Conservation (phyloP, 2,888 invertebrate species). For the Steromphala cineraria region DNA sequence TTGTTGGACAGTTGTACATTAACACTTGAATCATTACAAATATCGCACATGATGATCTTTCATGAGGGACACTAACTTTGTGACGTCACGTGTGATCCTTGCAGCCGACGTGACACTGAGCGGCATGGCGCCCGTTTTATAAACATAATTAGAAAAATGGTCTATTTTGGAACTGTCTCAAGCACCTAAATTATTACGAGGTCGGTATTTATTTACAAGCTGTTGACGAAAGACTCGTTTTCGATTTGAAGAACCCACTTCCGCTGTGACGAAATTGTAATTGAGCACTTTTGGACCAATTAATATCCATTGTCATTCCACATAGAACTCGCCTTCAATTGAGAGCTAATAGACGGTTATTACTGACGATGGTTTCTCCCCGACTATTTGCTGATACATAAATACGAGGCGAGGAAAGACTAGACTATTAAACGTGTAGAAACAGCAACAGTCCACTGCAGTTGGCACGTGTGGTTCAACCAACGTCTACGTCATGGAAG, state of each 20-base stretch:
- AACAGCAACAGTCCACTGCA: too few relatives aligned
- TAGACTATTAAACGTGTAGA: too few relatives aligned
- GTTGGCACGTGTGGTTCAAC: too few relatives aligned
- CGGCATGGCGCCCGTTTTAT: neutral
- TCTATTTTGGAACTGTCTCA: neutral
- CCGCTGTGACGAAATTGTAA: slow-evolving; percentile 22
- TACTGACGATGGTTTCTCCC: neutral
- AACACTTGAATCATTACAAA: too few relatives aligned
- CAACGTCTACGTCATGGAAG: too few relatives aligned
- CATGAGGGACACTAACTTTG: neutral
- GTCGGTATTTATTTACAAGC: slow-evolving; percentile 8
- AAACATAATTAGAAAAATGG: too few relatives aligned
- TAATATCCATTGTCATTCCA: slow-evolving; percentile 12
- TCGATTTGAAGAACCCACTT: neutral
- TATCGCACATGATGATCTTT: too few relatives aligned
- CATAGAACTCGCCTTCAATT: neutral
- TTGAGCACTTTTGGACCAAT: slow-evolving; percentile 17
- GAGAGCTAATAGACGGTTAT: slow-evolving; percentile 5
- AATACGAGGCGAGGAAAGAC: neutral
- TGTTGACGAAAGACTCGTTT: neutral
- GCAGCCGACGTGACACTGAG: neutral
- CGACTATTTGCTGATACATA: neutral
- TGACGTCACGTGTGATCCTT: neutral
- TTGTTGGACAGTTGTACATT: neutral
- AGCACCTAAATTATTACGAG: neutral